Percentiles rank a stretch among this genome's conserved stretches.
Conservation (phyloP, 2,113 vertebrate genomes). For the Diglossa brunneiventris region DNA sequence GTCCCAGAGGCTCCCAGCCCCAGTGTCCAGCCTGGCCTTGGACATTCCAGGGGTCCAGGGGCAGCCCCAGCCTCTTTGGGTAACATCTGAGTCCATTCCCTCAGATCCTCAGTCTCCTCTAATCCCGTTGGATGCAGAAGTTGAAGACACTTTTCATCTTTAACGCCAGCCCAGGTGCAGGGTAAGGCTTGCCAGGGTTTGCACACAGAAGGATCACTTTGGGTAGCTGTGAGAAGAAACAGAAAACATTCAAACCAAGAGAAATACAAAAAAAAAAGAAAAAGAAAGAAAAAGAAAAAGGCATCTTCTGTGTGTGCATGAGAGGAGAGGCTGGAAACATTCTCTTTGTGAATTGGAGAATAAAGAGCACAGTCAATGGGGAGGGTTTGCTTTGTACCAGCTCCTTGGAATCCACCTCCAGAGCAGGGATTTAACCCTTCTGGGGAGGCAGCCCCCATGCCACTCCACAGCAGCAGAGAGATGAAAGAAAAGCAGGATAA, state of each 20-base stretch:
- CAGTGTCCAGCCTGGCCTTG: background rate
- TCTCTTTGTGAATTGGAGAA: background rate
- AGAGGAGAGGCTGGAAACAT: background rate
- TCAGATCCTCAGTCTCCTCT: background rate
- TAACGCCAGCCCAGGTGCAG: background rate
- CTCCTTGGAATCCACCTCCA: background rate
- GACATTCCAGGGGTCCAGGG: background rate
- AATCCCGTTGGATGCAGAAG: background rate
- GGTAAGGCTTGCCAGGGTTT: background rate
- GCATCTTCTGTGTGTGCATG: background rate
- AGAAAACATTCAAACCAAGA: background rate
- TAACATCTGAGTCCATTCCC: background rate
- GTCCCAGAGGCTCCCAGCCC: background rate
- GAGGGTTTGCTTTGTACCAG: background rate
- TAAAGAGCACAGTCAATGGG: background rate
- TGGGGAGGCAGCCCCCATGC: background rate
- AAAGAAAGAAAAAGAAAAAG: background rate
- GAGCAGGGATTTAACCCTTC: background rate
- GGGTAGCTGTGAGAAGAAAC: background rate
- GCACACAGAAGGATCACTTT: background rate
- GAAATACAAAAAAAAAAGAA: background rate
- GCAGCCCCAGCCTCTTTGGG: background rate
- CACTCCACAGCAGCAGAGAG: background rate
- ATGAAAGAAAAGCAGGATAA: fast-evolving
- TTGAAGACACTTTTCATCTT: background rate